Conservation (phyloP, 2,797 vertebrate genomes). For the Enoplosus armatus region DNA sequence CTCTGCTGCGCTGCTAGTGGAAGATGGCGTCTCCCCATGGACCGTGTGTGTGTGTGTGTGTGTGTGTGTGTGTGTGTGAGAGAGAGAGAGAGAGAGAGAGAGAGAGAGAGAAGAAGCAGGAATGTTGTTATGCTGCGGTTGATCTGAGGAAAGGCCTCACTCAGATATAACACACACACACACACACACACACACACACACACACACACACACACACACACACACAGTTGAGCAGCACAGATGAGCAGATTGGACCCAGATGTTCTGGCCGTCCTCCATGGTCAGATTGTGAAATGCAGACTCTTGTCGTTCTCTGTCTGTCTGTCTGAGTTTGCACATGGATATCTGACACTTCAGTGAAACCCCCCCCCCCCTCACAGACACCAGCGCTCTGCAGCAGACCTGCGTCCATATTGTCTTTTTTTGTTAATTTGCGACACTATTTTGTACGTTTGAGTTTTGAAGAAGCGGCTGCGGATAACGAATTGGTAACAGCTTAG, state of each 20-base stretch:
- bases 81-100: slow-evolving; percentile 20
- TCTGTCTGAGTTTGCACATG: neutral
- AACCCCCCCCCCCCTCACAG: neutral
- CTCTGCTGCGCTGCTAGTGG: slow-evolving; percentile 77
- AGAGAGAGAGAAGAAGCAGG: slow-evolving; percentile 46
- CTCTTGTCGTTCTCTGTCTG: slow-evolving; percentile 11
- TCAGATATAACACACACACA: slow-evolving; percentile 38
- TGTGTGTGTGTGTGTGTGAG: slow-evolving; percentile 33
- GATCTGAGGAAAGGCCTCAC: slow-evolving; percentile 62
- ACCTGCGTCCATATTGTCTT: neutral
- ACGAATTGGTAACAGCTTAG: neutral
- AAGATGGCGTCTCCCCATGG: slow-evolving; percentile 85
- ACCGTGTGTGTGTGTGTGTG: slow-evolving; percentile 40
- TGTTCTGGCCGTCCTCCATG: slow-evolving; percentile 66
- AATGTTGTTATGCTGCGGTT: slow-evolving; percentile 69
- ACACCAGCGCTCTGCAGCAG: slow-evolving; percentile 3
- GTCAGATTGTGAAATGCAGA: slow-evolving; percentile 51
- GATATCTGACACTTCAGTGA: neutral
- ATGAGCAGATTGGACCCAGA: slow-evolving; percentile 78
- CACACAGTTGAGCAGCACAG: slow-evolving; percentile 32
- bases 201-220: slow-evolving; percentile 26
- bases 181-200: slow-evolving; percentile 22
- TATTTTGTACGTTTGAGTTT: neutral
- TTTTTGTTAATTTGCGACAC: neutral
- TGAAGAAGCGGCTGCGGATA: neutral